Base-by-base conservation (phyloP, 92 coral and sea anemone genomes). In the Paragorgia papillata region DNA sequence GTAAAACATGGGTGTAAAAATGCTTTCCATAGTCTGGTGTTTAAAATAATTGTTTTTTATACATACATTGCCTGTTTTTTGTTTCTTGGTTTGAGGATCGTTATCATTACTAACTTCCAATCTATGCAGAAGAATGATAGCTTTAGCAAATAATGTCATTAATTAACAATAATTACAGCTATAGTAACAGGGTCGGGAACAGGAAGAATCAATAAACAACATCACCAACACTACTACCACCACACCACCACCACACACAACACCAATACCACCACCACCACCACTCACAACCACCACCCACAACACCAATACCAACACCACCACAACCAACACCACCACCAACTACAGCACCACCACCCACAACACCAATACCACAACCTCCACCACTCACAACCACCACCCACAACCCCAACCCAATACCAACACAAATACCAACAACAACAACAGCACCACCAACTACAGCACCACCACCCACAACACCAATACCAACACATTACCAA, bases 41-140 rank as follows among this genome's bases (percentile, higher is more conserved):
- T n/a, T 35, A 57, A 74, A 1, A 69, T 31, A 44, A 20, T 69
- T 21, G 15, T 7, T 2, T 7, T 15, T n/a, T 15, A 15, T 6
- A 6, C 76, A 53, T 33, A 55, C 78, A 2, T 18, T 55, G 20
- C 78, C 64, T 26, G 65, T 27, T 21, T 71, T 71, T 55, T 54
- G 64, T 55, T 41, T 71, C 20, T 71, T 71, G 0, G 62, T 58
- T 34, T 30, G 29, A 27, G 78, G 40, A 53, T 71, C 78, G 32
- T 3, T 53, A 24, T 71, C 78, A 18, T 46, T 50, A 18, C 44
- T 50, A 14, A 58, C 51, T 51, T 51, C 78, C 53, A 27, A 19
- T 54, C 78, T 71, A 26, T 17, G 29, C 14, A 14, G 48, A 0
- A 65, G 14, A 10, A 62, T 15, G 1, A 59, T 7, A 59, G 22